phyloP scores from a whole-genome alignment of 2,888 invertebrate species.

The Entomobrya proxima region DNA sequence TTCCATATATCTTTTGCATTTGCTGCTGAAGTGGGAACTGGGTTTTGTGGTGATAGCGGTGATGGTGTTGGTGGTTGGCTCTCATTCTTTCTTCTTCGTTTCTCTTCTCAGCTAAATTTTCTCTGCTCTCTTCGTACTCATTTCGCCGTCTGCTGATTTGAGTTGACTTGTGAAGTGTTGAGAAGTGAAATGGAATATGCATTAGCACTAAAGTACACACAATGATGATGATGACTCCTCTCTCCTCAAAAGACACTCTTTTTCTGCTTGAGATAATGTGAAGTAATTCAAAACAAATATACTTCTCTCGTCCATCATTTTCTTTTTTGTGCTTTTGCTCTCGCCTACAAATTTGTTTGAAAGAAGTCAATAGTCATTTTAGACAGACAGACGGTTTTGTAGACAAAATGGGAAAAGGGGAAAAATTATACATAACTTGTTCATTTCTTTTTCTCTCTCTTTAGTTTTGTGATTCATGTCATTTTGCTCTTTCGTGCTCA shows the following conservation, averaged over 20 bases:
- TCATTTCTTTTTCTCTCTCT: neutral
- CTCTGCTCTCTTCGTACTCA: neutral
- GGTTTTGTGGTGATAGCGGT: slow-evolving; percentile 43
- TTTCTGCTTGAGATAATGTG: slow-evolving; percentile 59
- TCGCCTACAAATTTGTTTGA: slow-evolving; percentile 40
- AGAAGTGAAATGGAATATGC: slow-evolving; percentile 67
- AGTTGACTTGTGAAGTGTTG: slow-evolving; percentile 67
- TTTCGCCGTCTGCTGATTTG: slow-evolving; percentile 51
- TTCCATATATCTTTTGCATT: slow-evolving; percentile 8
- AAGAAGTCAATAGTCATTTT: slow-evolving; percentile 20
- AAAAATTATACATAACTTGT: neutral
- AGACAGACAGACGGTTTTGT: neutral
- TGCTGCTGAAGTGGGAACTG: slow-evolving; percentile 18
- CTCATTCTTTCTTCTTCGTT: slow-evolving; percentile 22
- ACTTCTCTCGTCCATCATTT: slow-evolving; percentile 63
- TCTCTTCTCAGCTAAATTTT: neutral
- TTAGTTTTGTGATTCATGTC: slow-evolving; percentile 38
- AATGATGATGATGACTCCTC: slow-evolving; percentile 40
- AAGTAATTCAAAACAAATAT: slow-evolving; percentile 69
- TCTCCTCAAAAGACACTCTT: slow-evolving; percentile 48
- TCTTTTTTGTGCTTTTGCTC: slow-evolving; percentile 9
- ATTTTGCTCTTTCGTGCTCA: slow-evolving; percentile 41
- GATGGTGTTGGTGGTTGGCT: slow-evolving; percentile 33
- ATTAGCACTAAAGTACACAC: slow-evolving; percentile 56
- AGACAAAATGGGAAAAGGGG: neutral